Percentiles rank a stretch among this genome's conserved stretches.
phyloP scores from a whole-genome alignment of 2,888 invertebrate species.

The Xestobium rufovillosum region DNA sequence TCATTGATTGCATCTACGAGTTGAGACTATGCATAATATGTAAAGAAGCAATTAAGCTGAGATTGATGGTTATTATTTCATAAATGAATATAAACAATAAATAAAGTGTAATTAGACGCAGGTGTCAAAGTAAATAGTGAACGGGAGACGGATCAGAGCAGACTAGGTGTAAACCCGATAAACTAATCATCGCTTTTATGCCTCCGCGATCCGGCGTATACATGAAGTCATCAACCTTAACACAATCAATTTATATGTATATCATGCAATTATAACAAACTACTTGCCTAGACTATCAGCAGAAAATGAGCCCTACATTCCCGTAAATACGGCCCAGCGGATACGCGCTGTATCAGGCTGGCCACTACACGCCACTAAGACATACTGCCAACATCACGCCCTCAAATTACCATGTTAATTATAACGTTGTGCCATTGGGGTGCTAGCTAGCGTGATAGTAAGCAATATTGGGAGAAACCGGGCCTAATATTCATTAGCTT shows the following conservation, averaged over 20 bases:
- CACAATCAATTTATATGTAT: slow-evolving; percentile 46
- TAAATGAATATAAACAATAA: too few relatives aligned
- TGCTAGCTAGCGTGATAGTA: slow-evolving; percentile 36
- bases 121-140: too few relatives aligned
- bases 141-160: too few relatives aligned
- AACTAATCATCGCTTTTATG: slow-evolving; percentile 33
- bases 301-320: slow-evolving; percentile 31
- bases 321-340: slow-evolving; percentile 23
- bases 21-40: too few relatives aligned
- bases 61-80: too few relatives aligned
- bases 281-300: slow-evolving; percentile 16
- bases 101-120: too few relatives aligned
- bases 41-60: too few relatives aligned
- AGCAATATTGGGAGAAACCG: slow-evolving; percentile 36
- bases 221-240: slow-evolving; percentile 43
- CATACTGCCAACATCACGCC: slow-evolving; percentile 43
- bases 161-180: too few relatives aligned
- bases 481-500: slow-evolving; percentile 37
- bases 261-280: slow-evolving; percentile 39
- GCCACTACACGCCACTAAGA: slow-evolving; percentile 44
- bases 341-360: slow-evolving; percentile 29
- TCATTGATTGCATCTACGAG: too few relatives aligned
- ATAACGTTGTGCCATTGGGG: slow-evolving; percentile 36
- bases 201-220: slow-evolving; percentile 28
- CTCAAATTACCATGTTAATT: slow-evolving; percentile 47